Percentiles rank a stretch among this genome's conserved stretches.
These are phyloP conservation scores for Rissa tridactyla DNA, from an alignment of 2,113 vertebrate genomes.

Conservation along the genomic window DNA sequence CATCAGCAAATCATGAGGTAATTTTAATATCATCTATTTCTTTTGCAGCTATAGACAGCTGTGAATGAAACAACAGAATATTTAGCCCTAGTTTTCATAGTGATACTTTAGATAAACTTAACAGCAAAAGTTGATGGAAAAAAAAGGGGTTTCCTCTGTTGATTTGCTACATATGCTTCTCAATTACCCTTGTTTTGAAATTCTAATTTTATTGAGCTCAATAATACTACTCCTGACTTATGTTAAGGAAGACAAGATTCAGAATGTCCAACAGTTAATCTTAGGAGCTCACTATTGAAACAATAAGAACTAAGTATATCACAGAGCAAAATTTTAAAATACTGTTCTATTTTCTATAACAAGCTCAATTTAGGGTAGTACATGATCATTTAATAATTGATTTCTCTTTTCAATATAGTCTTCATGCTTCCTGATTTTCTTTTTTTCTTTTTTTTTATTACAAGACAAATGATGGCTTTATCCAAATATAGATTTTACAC, in stretches of 20 bases:
- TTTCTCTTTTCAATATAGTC: not conserved
- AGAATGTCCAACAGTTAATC: not conserved
- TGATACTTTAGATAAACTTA: not conserved
- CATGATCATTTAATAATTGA: not conserved
- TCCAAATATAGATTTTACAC: not conserved
- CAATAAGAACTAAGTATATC: not conserved
- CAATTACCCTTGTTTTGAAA: not conserved
- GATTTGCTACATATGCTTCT: not conserved
- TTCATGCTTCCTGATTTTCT: not conserved
- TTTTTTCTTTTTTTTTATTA: not conserved
- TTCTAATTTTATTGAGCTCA: not conserved
- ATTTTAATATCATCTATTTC: not conserved
- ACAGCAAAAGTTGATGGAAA: not conserved
- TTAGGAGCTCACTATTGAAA: not conserved
- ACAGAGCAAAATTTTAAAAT: not conserved
- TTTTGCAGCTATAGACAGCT: not conserved
- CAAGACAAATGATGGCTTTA: not conserved
- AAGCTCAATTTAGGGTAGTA: not conserved
- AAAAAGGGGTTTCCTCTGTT: not conserved
- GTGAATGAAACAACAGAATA: not conserved
- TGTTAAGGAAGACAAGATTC: not conserved
- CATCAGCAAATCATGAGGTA: not conserved
- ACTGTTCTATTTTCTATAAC: not conserved
- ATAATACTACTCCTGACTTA: not conserved
- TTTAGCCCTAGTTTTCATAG: not conserved